Conservation (phyloP, 2,113 vertebrate species). For the Rhinolophus ferrumequinum region DNA sequence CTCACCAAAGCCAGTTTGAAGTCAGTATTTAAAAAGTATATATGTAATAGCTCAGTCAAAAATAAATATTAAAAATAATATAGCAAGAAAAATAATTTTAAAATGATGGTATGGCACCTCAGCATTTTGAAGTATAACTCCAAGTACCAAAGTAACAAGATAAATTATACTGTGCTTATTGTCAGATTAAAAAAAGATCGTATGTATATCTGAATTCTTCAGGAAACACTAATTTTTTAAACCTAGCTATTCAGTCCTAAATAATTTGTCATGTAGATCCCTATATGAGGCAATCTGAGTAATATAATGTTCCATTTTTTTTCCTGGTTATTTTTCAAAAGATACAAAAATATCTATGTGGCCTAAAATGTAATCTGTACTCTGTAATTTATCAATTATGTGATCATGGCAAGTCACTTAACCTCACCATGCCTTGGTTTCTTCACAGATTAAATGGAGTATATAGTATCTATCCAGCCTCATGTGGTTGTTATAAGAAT, state of each 20-base stretch:
- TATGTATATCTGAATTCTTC: conserved; percentile 9
- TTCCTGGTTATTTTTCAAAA: conserved; percentile 20
- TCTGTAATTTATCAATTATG: not conserved
- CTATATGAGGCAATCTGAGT: not conserved
- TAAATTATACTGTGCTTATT: conserved; percentile 38
- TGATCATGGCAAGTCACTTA: not conserved
- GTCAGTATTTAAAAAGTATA: not conserved
- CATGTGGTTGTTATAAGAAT: not conserved
- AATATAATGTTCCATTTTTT: not conserved
- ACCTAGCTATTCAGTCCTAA: conserved; percentile 14
- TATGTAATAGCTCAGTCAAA: not conserved
- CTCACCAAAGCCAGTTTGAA: conserved; percentile 32
- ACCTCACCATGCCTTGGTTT: not conserved
- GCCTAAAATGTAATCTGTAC: not conserved
- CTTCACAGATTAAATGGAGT: not conserved
- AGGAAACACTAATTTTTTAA: not conserved
- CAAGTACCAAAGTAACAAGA: conserved; percentile 41
- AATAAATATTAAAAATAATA: not conserved
- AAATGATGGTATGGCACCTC: not conserved
- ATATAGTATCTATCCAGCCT: not conserved
- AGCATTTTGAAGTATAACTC: conserved; percentile 41
- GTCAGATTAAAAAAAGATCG: not conserved
- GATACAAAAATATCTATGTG: not conserved
- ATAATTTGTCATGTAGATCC: not conserved
- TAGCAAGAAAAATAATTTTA: not conserved